Conservation (phyloP, 2,113 vertebrate species). For the Rhizomys pruinosus region DNA sequence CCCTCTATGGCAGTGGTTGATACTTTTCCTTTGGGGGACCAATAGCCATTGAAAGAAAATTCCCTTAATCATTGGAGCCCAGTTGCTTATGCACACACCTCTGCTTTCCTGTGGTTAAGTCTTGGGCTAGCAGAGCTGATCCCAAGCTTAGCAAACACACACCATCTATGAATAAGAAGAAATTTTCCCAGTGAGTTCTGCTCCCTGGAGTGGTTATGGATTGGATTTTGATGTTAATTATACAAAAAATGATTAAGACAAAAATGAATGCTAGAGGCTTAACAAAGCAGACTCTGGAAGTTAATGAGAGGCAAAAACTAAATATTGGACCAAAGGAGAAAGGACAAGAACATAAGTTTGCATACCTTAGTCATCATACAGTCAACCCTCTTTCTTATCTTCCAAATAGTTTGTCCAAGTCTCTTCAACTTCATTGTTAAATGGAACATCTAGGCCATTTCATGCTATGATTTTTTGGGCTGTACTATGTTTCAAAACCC, state of each 20-base stretch:
- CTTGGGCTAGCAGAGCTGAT: neutral
- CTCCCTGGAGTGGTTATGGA: neutral
- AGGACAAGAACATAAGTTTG: rapidly evolving
- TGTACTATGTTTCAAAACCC: neutral
- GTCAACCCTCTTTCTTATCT: neutral
- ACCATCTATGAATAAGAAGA: neutral
- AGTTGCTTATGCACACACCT: neutral
- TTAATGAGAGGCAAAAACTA: neutral
- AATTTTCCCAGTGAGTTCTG: neutral
- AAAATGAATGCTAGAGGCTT: neutral
- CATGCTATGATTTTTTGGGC: neutral
- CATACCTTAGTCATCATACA: neutral
- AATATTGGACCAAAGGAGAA: neutral
- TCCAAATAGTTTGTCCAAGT: neutral
- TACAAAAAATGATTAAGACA: neutral
- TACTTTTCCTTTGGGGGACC: conserved; percentile 55
- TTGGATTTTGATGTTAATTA: conserved; percentile 36
- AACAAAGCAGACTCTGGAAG: neutral
- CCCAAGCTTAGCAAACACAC: neutral
- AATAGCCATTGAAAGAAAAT: conserved; percentile 45
- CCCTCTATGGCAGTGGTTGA: conserved; percentile 8
- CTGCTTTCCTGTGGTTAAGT: neutral
- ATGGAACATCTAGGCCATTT: neutral
- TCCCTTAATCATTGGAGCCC: conserved; percentile 10
- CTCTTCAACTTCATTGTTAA: neutral